Evolutionary conservation across 1,140 invertebrate species (phyloP), one percentile per base, ranked within the genome.

Genomic region (Drosophila yakuba): DNA sequence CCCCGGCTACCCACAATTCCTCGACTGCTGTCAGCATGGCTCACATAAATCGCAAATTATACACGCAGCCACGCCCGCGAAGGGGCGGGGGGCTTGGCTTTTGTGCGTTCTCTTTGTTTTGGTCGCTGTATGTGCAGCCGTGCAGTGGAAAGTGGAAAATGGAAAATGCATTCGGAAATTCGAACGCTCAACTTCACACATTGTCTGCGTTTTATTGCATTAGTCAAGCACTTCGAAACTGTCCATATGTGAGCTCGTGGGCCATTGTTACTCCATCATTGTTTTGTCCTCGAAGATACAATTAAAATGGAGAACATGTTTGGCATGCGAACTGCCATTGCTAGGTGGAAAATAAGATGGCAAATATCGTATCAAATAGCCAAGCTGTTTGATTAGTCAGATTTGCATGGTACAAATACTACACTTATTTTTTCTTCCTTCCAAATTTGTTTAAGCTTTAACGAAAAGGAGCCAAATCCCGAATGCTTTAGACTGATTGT

Each of bases 11-110:
- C 35, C 54, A 6, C 28, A 17, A 6, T 35, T 8, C n/a, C 12
- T 20, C 35, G 51, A 25, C 47, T 71, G 63, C 73, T 84, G 80
- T 74, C 84, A 89, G 63, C 84, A 64, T 64, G 57, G 56, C 68
- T 78, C 84, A 84, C 84, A 88, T 88, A 88, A 88, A 88, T 88
- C 84, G 84, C 76, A 88, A 88, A 89, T 88, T 89, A 88, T 88
- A 79, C 83, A 83, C 79, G 75, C 78, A 73, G 76, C 83, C 79
- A 86, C 83, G 73, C 84, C 77, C 59, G 63, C 63, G 44, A 36
- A 38, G 20, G 36, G 28, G 68, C 23, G 2, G n/a, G 35, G 69
- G 78, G 82, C 66, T 82, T 86, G 79, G 71, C 83, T 88, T 82
- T 86, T 88, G 77, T 85, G 56, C 72, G 32, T 52, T 67, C 81